Base-by-base conservation (phyloP, 2,888 invertebrate species). In the Cryptocheilus praepositus region DNA sequence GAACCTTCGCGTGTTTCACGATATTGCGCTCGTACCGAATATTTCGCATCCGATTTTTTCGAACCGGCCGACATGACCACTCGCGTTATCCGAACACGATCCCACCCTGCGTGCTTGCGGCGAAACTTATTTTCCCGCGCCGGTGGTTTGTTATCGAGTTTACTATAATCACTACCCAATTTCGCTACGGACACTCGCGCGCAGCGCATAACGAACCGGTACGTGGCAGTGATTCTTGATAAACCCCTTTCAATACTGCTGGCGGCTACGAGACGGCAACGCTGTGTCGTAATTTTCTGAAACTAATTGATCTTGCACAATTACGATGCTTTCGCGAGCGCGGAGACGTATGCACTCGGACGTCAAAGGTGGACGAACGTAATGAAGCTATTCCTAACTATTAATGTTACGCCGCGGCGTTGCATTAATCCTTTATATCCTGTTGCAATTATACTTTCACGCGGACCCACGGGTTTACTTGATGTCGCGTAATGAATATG, bases 101-200 rank as follows among this genome's bases (percentile, higher is more conserved):
- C 64, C 60, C 58, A 61, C 61, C 64, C 56, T 46, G 56, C 21
- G 52, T 61, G 49, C 61, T 52, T 58, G 18, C 44, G 62, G 22
- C 22, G 25, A 53, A 64, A 74, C 60, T 61, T 71, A 60, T 68
- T 58, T 67, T 61, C 65, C 53, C 19, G 43, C 54, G 52, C 21
- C 16, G 67, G 61, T 64, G 44, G 54, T 74, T 73, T 66, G 70
- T 76, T 76, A 64, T 60, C 55, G 51, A 64, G 49, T 53, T 58
- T 61, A 70, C 56, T 66, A 51, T 64, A 63, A 61, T 51, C 64
- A 59, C 51, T 59, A 18, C 22, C 18, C 16, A 60, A 36, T 51
- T 49, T 19, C 25, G 28, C 46, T 49, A 21, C 49, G n/a, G n/a
- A 22, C 56, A 21, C 44, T 44, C 49, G 49, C 4, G 3, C 11